phyloP scores from a whole-genome alignment of 1,140 invertebrate species.

The Leptinotarsa texana region DNA sequence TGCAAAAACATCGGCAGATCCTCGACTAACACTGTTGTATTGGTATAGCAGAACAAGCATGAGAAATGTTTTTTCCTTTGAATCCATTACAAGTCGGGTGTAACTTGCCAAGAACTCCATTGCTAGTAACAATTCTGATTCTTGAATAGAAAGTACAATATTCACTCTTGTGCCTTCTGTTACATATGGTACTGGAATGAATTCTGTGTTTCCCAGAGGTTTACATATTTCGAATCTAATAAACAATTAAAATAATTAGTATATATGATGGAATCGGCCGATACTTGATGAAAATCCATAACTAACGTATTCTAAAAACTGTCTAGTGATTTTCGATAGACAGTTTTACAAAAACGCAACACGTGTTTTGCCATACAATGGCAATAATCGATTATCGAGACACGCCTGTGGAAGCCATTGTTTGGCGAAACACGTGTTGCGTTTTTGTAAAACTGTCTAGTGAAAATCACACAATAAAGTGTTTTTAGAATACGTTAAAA shows the following conservation, averaged over 20 bases:
- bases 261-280: too few relatives aligned
- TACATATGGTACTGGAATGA: slow-evolving; percentile 86
- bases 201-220: slow-evolving; percentile 80
- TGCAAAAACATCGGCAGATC: slow-evolving; percentile 65
- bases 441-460: too few relatives aligned
- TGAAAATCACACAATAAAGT: too few relatives aligned
- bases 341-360: too few relatives aligned
- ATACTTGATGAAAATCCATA: too few relatives aligned
- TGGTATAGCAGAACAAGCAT: slow-evolving; percentile 64
- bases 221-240: slow-evolving; percentile 71
- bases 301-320: too few relatives aligned
- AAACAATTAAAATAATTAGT: slow-evolving; percentile 12
- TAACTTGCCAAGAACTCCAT: slow-evolving; percentile 73
- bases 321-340: too few relatives aligned
- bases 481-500: neutral
- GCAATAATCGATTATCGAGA: too few relatives aligned
- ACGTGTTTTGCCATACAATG: too few relatives aligned
- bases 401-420: too few relatives aligned
- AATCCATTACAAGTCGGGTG: slow-evolving; percentile 71
- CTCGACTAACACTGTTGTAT: slow-evolving; percentile 64
- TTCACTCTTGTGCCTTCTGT: slow-evolving; percentile 84
- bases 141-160: slow-evolving; percentile 70
- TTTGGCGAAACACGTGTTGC: too few relatives aligned
- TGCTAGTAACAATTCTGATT: slow-evolving; percentile 58
- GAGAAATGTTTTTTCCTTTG: slow-evolving; percentile 76